Conservation (phyloP, 2,113 vertebrate species). For the Chloropsis cyanopogon region DNA sequence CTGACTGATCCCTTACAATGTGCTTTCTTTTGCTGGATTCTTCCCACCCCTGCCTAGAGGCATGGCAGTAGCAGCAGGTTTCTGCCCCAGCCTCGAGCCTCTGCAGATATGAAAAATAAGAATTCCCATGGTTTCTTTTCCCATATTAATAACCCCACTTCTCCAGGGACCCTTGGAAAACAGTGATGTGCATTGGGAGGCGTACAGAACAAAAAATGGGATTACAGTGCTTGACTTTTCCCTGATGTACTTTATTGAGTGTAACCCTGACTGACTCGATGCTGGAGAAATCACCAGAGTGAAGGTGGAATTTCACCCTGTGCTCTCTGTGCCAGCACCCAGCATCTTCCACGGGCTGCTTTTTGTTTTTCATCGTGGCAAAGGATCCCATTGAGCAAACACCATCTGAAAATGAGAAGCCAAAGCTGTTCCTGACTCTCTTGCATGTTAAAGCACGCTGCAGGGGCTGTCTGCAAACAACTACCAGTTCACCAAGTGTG, state of each 20-base stretch:
- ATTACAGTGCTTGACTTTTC: background rate
- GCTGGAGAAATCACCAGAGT: rapidly evolving
- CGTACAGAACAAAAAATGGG: background rate
- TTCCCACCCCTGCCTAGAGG: background rate
- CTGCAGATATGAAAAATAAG: background rate
- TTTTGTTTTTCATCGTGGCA: background rate
- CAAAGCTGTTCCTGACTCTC: background rate
- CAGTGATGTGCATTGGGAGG: background rate
- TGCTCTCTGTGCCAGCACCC: background rate
- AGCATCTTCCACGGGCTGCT: background rate
- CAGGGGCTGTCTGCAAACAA: background rate
- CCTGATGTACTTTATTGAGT: background rate
- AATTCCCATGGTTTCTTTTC: background rate
- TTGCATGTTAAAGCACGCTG: background rate
- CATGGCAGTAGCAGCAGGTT: background rate
- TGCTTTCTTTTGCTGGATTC: background rate
- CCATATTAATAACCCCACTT: background rate
- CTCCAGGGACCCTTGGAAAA: background rate
- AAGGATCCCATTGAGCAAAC: background rate
- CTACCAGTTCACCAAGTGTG: background rate
- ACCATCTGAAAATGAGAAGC: background rate
- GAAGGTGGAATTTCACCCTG: background rate
- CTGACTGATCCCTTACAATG: background rate
- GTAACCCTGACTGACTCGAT: background rate
- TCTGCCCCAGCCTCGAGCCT: background rate